Evolutionary conservation across 1,140 invertebrate genomes (phyloP).

Genomic region (Ceratosolen solmsi): DNA sequence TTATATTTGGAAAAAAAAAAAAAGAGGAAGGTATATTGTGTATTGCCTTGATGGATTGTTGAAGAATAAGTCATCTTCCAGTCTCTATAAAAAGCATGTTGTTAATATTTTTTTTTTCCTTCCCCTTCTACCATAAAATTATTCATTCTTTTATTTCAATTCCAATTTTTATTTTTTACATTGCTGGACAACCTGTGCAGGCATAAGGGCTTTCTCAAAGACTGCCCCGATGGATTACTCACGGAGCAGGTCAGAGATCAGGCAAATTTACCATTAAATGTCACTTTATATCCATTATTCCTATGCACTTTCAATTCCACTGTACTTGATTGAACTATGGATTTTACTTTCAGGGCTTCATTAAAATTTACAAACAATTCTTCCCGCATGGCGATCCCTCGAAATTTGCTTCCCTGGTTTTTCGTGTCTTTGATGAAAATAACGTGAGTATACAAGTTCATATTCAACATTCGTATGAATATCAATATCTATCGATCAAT

Average conservation of each 20-base stretch:
- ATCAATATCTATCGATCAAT: no score
- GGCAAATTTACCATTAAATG: background rate
- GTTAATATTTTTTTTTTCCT: no score
- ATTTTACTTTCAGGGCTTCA: conserved; percentile 87
- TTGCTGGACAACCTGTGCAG: conserved; percentile 72
- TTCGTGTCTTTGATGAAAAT: conserved; percentile 98
- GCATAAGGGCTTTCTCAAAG: conserved; percentile 96
- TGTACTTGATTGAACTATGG: background rate
- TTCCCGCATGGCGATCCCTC: conserved; percentile 98
- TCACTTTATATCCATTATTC: background rate
- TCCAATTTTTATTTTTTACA: background rate
- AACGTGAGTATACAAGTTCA: conserved; percentile 81
- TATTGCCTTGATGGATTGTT: no score
- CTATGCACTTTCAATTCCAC: background rate
- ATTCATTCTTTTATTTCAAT: background rate
- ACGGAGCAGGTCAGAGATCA: conserved; percentile 85
- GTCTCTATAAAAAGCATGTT: no score
- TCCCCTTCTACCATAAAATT: no score
- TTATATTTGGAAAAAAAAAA: no score
- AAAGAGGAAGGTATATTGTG: no score
- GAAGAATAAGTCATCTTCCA: no score
- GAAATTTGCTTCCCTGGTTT: conserved; percentile 97
- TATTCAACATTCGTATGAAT: no score
- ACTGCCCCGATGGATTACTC: conserved; percentile 92
- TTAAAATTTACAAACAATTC: conserved; percentile 99